Evolutionary conservation across 2,797 vertebrate genomes (phyloP).

Genomic region (Gymnopithys bicolor): DNA sequence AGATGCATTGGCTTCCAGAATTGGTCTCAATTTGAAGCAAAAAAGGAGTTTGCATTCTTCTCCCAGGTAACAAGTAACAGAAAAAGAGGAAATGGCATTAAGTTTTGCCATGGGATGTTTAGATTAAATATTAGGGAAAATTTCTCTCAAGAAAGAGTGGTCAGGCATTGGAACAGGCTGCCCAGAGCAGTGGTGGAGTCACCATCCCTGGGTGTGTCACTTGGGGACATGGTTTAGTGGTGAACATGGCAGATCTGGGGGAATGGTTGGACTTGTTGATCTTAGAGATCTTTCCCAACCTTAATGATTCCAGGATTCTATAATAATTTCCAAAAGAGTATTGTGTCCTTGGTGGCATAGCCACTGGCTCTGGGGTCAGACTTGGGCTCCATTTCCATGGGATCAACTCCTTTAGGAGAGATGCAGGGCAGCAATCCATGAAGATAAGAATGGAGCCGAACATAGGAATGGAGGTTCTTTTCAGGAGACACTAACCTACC

Average conservation of each 20-base stretch:
- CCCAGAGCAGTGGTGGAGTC: neutral
- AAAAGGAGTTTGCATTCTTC: neutral
- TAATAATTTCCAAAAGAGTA: neutral
- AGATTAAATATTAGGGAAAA: neutral
- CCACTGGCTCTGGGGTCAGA: neutral
- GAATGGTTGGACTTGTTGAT: neutral
- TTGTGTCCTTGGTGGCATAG: neutral
- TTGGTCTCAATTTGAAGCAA: neutral
- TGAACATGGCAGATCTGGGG: neutral
- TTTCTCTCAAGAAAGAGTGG: neutral
- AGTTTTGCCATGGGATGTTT: neutral
- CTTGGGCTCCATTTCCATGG: neutral
- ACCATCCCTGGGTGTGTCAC: no score
- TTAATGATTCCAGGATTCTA: neutral
- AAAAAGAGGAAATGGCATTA: neutral
- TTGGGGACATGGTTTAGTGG: neutral
- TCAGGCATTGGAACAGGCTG: neutral
- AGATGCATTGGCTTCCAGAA: neutral
- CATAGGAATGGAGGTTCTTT: neutral
- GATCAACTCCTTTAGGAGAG: neutral
- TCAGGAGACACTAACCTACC: neutral
- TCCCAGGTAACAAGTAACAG: neutral
- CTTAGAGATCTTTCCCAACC: neutral
- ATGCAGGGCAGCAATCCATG: neutral
- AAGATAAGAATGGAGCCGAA: neutral